Base-by-base conservation (phyloP, 2,888 invertebrate genomes). In the Lissocephala sabroskyi region DNA sequence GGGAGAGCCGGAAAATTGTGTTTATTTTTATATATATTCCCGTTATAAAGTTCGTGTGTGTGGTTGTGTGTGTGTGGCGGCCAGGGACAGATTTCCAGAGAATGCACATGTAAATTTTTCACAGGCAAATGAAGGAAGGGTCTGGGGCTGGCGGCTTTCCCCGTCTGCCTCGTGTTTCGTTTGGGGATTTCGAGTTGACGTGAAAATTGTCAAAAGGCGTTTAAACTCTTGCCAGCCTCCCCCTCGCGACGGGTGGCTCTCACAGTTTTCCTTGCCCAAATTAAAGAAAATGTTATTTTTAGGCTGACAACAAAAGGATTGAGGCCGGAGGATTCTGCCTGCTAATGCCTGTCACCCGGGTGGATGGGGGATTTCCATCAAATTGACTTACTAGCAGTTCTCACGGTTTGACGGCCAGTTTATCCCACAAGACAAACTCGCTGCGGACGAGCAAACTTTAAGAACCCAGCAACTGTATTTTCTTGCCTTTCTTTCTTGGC, bases 121-220 rank as follows among this genome's bases (percentile, higher is more conserved):
- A 36, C 45, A 46, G 14, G 46, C 44, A 54, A 61, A 61, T 61
- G 62, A 58, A 55, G 45, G 58, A 55, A 60, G 50, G 56, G n/a
- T n/a, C 56, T 57, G 71, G 63, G 75, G 63, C 61, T 59, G 16
- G 11, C 16, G 28, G 16, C 33, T 13, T 29, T 18, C 35, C 39
- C 36, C 45, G 52, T 56, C 63, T 65, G 62, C 42, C 50, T 48
- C 52, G 54, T 51, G 59, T 62, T 62, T 59, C 26, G 28, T 26
- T 41, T 16, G 28, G 26, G 41, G 13, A 65, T 74, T 74, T 74
- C 57, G 58, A 62, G 56, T 57, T 68, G 68, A 71, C 68, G 75
- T 75, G 73, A 59, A 75, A 71, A 75, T 75, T 75, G 75, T 75
- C 62, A 70, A 74, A 71, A 75, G 65, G 65, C 68, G 71, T 68